Conservation (phyloP, 2,113 vertebrate species). For the Amphilophus citrinellus region DNA sequence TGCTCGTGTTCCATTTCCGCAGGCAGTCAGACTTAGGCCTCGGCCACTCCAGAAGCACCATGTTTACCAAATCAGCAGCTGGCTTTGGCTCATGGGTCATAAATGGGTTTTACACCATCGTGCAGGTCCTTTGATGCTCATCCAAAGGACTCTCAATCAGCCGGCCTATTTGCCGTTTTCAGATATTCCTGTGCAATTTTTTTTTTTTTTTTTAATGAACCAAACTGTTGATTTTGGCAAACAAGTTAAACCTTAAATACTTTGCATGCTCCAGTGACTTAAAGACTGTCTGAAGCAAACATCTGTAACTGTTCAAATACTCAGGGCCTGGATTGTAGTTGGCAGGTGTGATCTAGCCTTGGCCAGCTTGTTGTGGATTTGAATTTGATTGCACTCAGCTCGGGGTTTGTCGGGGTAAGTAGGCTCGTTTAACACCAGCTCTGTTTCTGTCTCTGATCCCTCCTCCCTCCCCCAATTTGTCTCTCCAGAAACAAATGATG, state of each 20-base stretch:
- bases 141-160: no score
- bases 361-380: no score
- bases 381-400: not conserved
- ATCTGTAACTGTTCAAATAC: not conserved
- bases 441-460: not conserved
- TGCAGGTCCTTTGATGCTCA: no score
- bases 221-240: not conserved
- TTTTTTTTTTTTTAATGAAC: not conserved
- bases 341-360: no score
- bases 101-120: accelerated
- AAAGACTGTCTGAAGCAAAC: not conserved
- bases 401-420: not conserved
- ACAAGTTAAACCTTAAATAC: not conserved
- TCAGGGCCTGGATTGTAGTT: not conserved
- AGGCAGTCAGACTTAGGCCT: not conserved
- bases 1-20: not conserved
- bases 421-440: not conserved
- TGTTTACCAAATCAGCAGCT: no score
- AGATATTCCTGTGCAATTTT: not conserved
- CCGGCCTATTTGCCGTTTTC: not conserved
- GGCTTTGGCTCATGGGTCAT: no score
- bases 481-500: conserved; percentile 95
- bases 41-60: accelerated
- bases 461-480: not conserved
- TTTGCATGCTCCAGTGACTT: not conserved